Percentiles rank a stretch among this genome's conserved stretches.
These are phyloP conservation scores for Erinaceus europaeus DNA, from an alignment of 2,113 vertebrate genomes.

Conservation along the genomic window DNA sequence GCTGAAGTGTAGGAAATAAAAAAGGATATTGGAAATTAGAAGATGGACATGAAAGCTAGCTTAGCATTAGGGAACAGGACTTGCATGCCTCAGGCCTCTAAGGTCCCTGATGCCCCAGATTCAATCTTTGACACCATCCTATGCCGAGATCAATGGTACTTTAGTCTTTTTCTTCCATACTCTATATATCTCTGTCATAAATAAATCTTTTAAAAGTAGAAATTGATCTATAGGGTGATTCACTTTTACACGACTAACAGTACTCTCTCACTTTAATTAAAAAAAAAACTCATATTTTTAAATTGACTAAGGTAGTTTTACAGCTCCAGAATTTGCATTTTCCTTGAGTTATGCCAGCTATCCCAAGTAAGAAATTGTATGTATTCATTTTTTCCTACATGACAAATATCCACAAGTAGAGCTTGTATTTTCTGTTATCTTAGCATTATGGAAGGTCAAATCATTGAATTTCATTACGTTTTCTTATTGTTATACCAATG, in stretches of 20 bases:
- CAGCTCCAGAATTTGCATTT: slow-evolving; percentile 4
- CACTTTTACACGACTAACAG: neutral
- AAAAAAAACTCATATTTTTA: too few species aligned
- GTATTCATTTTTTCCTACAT: slow-evolving; percentile 11
- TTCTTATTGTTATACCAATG: neutral
- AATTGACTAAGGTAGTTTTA: neutral
- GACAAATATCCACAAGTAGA: neutral
- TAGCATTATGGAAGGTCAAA: neutral
- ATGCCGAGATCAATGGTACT: too few species aligned
- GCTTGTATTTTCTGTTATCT: neutral
- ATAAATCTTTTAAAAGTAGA: neutral
- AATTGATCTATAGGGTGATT: neutral
- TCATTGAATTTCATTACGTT: neutral
- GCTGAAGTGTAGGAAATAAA: slow-evolving; percentile 3
- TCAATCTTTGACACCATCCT: too few species aligned
- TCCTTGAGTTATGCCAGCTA: neutral
- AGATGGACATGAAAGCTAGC: too few species aligned
- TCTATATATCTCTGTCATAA: too few species aligned
- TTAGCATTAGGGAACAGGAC: too few species aligned
- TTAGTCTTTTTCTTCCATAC: too few species aligned
- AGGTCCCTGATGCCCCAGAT: too few species aligned
- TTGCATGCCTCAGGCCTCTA: too few species aligned
- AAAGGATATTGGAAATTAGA: neutral
- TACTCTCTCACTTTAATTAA: neutral
- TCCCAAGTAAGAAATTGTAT: slow-evolving; percentile 7